Evolutionary conservation across 2,113 vertebrate species (phyloP), one percentile per base, ranked within the genome.

Genomic region (human (Homo sapiens)): DNA sequence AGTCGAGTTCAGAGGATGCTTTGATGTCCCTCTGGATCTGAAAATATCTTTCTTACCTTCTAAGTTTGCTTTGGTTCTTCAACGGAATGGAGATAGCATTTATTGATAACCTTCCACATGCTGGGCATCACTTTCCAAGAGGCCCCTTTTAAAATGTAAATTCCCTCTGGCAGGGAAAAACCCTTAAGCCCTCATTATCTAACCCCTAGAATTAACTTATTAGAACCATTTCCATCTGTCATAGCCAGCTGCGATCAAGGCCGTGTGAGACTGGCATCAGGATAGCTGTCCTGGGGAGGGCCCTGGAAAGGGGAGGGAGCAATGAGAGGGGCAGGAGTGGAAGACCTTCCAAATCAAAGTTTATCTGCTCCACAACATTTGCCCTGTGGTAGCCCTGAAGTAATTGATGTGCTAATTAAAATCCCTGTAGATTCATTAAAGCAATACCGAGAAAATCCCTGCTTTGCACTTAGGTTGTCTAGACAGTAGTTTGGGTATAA

Each of bases 121-220:
- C 61, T 72, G n/a, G 70, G 45, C 35, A 48, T 38, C 57, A 30
- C 57, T 84, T 95, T 57, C 50, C 25, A 43, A 82, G 68, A 79
- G 43, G 35, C 75, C 12, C 27, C 48, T 82, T 89, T 90, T 50
- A 90, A 97, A 96, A 94, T 95, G 91, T 64, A 97, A 97, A 97
- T 97, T 94, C 43, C 70, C 76, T 50, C 66, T 96, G 89, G 48
- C 84, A 94, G 38, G 76, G 30, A 94, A 96, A 92, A 90, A 32
- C n/a, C 90, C 48, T 64, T 83, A 84, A n/a, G 22, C 38, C 38
- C 38, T 94, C 85, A 95, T 94, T 95, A 76, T 84, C 70, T 89
- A 85, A 76, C 70, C 80, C 70, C 89, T 93, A 91, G 89, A 96
- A 96, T 96, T 92, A 94, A 45, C 75, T 95, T 76, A 94, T 90